Evolutionary conservation across 2,113 vertebrate genomes (phyloP), one percentile per base, ranked within the genome.

Genomic region (Muscicapa adusta): DNA sequence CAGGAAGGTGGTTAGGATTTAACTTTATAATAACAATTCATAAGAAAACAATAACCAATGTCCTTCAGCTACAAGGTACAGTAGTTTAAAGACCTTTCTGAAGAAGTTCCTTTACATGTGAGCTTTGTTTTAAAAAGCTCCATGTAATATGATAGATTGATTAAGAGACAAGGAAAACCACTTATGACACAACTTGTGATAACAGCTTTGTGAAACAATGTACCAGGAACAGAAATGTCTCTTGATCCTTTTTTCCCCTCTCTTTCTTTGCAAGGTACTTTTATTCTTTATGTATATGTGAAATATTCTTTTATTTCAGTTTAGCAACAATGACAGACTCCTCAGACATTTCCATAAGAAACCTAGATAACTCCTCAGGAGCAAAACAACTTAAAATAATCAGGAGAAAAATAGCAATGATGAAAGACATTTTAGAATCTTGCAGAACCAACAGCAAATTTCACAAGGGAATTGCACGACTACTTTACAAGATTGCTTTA

Each of bases 221-320:
- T 62, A 25, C 25, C 29, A 72, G 51, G 54, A 89, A 63, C 0
- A 13, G 43, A 87, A 65, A 75, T 70, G 45, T 66, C 66, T 79
- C 61, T 68, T 81, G 23, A 56, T 31, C 19, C 8, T 20, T 25
- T 1, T 4, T 2, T 1, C 1, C 5, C 0, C 16, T 10, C 9
- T 25, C 31, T 91, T 72, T 62, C 20, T 38, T 60, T 79, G 19
- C 53, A 82, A 85, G 20, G 7, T 33, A 45, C 18, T 79, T 94
- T 92, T 57, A 62, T 89, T 82, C 47, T 82, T 29, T 38, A 56
- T 20, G 23, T n/a, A 68, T 85, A 50, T 67, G 71, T 74, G 72
- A 96, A 94, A 83, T 56, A 60, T 45, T 83, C 17, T 74, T 91
- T 88, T 65, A 70, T 94, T 96, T 86, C 66, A 70, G 33, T 72